These are phyloP conservation scores for Manacus vitellinus DNA, from an alignment of 2,113 vertebrate species.

Conservation along the genomic window DNA sequence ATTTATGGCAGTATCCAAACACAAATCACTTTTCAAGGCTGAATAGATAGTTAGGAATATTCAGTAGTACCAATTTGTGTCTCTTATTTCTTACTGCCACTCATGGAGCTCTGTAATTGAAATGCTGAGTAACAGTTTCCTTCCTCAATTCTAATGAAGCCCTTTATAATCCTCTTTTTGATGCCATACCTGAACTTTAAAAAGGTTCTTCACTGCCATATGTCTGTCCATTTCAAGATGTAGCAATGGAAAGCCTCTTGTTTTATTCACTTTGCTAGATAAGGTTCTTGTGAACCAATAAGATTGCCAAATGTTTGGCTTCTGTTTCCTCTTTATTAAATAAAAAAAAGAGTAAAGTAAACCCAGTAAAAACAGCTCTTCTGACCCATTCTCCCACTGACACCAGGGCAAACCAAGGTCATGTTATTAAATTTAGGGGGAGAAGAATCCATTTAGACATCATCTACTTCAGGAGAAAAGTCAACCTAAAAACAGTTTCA, in stretches of 20 bases:
- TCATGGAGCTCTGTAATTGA: constrained; percentile 66
- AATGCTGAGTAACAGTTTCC: constrained; percentile 72
- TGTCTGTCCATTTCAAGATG: constrained; percentile 62
- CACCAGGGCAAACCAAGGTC: not conserved
- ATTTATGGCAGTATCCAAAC: constrained; percentile 27
- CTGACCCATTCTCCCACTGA: not conserved
- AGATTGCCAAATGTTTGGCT: not conserved
- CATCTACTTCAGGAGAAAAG: not conserved
- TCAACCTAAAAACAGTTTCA: not conserved
- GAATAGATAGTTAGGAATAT: constrained; percentile 51
- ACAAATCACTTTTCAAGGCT: constrained; percentile 30
- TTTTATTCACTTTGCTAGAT: constrained; percentile 41
- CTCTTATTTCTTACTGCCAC: constrained; percentile 67
- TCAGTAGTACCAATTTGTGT: constrained; percentile 64
- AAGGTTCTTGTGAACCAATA: not conserved
- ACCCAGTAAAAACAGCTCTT: not conserved
- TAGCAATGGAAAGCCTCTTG: constrained; percentile 47
- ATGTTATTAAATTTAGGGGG: not conserved
- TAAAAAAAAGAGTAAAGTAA: not conserved
- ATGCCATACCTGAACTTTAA: constrained; percentile 76
- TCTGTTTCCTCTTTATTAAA: not conserved
- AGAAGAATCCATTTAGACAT: not conserved
- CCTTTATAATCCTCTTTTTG: constrained; percentile 76
- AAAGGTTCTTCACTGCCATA: constrained; percentile 74
- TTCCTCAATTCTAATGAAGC: constrained; percentile 72